Conservation (phyloP, 2,888 invertebrate species). For the Zonitis immaculata region DNA sequence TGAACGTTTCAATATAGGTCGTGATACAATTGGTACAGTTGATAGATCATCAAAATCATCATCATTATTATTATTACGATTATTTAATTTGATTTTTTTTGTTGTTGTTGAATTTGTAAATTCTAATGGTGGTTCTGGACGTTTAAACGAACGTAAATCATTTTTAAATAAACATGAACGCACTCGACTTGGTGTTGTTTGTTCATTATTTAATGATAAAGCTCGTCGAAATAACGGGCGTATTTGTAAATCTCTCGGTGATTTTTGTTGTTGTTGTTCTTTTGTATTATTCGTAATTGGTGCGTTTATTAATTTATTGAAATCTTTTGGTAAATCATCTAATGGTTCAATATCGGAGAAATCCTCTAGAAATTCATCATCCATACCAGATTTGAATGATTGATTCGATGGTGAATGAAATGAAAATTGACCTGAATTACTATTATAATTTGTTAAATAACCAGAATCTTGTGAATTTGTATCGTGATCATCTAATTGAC, state of each 20-base stretch:
- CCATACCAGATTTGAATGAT: slow-evolving; percentile 53
- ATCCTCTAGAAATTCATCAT: slow-evolving; percentile 64
- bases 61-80: slow-evolving; percentile 22
- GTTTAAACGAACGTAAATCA: slow-evolving; percentile 55
- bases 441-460: slow-evolving; percentile 48
- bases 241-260: slow-evolving; percentile 41
- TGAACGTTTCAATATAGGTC: slow-evolving; percentile 31
- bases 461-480: slow-evolving; percentile 59
- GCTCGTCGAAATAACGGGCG: slow-evolving; percentile 51
- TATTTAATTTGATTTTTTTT: slow-evolving; percentile 20
- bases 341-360: slow-evolving; percentile 57
- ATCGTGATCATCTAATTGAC: slow-evolving; percentile 53
- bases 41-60: slow-evolving; percentile 26
- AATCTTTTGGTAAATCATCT: slow-evolving; percentile 55
- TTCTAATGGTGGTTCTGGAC: slow-evolving; percentile 60
- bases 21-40: slow-evolving; percentile 20
- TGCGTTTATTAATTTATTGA: slow-evolving; percentile 57
- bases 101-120: slow-evolving; percentile 43
- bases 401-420: slow-evolving; percentile 37
- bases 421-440: slow-evolving; percentile 34
- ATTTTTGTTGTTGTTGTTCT: slow-evolving; percentile 41
- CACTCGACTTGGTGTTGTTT: slow-evolving; percentile 45
- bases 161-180: slow-evolving; percentile 51
- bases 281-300: slow-evolving; percentile 43
- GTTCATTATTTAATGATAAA: slow-evolving; percentile 50